Base-by-base conservation (phyloP, 2,888 invertebrate genomes). In the Caenorhabditis afra region DNA sequence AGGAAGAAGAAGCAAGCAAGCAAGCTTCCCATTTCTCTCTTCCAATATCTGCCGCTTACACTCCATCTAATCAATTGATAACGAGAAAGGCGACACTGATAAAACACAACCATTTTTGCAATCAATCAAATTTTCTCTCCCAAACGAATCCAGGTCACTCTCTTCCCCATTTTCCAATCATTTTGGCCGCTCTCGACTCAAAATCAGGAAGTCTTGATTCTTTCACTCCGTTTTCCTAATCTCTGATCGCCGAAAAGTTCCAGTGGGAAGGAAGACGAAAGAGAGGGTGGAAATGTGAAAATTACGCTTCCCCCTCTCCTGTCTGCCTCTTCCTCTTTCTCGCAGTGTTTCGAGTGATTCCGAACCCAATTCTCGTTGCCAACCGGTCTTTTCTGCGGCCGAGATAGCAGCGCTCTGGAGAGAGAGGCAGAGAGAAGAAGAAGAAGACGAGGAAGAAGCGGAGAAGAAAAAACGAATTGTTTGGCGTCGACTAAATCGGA, bases 301-400 rank as follows among this genome's bases (percentile, higher is more conserved):
- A 44, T 68, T 50, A 68, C 58, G 58, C 58, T 5, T 68, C 58
- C 58, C 59, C 68, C 18, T 18, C 59, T 68, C 57, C 14, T 41
- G 7, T 41, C 41, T 14, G 3, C 11, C 41, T 29, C 18, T 18
- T 52, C 58, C 57, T 41, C 14, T 41, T 11, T 41, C 41, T 14
- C 14, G 12, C 11, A 41, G 52, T 58, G 52, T 57, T 50, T 68
- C 65, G 66, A 67, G 66, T 39, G 66, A 67, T 67, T 67, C 47
- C 14, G 49, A 68, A 68, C 68, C 58, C 20, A 20, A 50, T 29
- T 29, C 29, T 29, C 29, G 29, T 29, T 29, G 29, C 41, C 12
- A 68, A 68, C 68, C 68, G 59, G 68, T 67, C 49, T 14, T 14
- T 8, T 5, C 20, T 5, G 16, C 47, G 53, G 52, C 41, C 41